A percentile compares a stretch with the other conserved stretches of the same genome.
Conservation (phyloP, 2,888 invertebrate species). For the Oxycera nigricornis region DNA sequence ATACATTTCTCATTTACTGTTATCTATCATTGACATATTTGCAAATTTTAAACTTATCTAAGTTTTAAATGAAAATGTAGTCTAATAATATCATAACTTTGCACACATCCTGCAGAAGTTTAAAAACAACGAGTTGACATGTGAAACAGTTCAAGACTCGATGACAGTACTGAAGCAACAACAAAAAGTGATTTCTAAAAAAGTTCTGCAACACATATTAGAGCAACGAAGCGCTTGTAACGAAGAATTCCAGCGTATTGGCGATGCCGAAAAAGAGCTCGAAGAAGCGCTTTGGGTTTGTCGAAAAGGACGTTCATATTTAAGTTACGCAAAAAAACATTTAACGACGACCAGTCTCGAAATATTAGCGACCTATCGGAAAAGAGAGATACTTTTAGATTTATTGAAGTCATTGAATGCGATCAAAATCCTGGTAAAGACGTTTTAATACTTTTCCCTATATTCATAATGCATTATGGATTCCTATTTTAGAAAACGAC, state of each 20-base stretch:
- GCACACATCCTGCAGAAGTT: slow-evolving; percentile 53
- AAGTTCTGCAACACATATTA: slow-evolving; percentile 89
- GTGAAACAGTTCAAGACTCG: slow-evolving; percentile 56
- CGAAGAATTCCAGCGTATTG: slow-evolving; percentile 80
- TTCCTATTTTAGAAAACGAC: slow-evolving; percentile 69
- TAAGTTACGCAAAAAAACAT: slow-evolving; percentile 79
- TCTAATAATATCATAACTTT: not conserved
- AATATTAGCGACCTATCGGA: slow-evolving; percentile 89
- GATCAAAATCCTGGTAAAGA: slow-evolving; percentile 74
- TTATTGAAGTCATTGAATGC: slow-evolving; percentile 80
- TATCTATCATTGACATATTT: not conserved
- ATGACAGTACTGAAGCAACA: slow-evolving; percentile 58
- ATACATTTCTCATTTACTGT: too few relatives aligned
- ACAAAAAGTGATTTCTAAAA: slow-evolving; percentile 83
- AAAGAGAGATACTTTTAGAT: slow-evolving; percentile 81
- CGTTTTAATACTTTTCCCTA: too few relatives aligned
- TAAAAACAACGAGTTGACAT: slow-evolving; percentile 55
- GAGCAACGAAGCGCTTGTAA: slow-evolving; percentile 90
- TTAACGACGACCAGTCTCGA: slow-evolving; percentile 86
- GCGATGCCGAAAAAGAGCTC: slow-evolving; percentile 73
- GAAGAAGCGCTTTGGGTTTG: slow-evolving; percentile 75
- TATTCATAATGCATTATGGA: not conserved
- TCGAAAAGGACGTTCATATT: slow-evolving; percentile 72
- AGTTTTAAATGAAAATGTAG: not conserved
- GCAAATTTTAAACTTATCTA: not conserved